Conservation (phyloP, 2,113 vertebrate species). For the Petroica traversi region DNA sequence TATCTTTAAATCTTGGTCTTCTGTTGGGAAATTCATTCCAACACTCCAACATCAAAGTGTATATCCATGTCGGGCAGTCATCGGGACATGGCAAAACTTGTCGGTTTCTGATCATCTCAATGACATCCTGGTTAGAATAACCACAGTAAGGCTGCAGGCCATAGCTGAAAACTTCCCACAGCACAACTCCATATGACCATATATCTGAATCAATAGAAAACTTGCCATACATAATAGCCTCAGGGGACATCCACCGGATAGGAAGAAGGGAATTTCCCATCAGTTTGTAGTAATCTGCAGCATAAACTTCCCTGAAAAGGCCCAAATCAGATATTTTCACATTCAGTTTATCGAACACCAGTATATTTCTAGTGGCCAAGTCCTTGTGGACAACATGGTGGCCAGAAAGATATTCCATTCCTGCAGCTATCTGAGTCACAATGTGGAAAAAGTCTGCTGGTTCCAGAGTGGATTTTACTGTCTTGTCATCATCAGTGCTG, state of each 20-base stretch:
- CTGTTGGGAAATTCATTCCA: conserved; percentile 92
- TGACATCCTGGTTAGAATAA: conserved; percentile 95
- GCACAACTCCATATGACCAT: conserved; percentile 93
- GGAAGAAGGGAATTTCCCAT: conserved; percentile 87
- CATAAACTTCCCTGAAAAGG: conserved; percentile 93
- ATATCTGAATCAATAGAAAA: conserved; percentile 95
- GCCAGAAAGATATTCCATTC: conserved; percentile 95
- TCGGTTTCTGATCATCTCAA: conserved; percentile 90
- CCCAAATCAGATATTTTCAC: conserved; percentile 94
- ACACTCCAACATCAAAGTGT: conserved; percentile 93
- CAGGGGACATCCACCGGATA: conserved; percentile 96
- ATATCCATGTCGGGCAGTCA: conserved; percentile 93
- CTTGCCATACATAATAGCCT: conserved; percentile 92
- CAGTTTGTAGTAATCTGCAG: conserved; percentile 94
- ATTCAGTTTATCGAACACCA: conserved; percentile 91
- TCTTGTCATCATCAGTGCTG: conserved; percentile 92
- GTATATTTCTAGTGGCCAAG: conserved; percentile 91
- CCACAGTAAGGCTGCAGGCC: conserved; percentile 97
- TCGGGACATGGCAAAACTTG: conserved; percentile 92
- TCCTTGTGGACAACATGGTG: conserved; percentile 95
- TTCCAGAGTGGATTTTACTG: conserved; percentile 90
- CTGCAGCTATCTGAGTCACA: conserved; percentile 89
- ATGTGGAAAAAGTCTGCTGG: conserved; percentile 92
- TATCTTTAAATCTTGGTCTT: conserved; percentile 94
- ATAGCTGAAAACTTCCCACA: conserved; percentile 98